These are phyloP conservation scores for Alectura lathami DNA, from an alignment of 2,113 vertebrate species.

Conservation along the genomic window DNA sequence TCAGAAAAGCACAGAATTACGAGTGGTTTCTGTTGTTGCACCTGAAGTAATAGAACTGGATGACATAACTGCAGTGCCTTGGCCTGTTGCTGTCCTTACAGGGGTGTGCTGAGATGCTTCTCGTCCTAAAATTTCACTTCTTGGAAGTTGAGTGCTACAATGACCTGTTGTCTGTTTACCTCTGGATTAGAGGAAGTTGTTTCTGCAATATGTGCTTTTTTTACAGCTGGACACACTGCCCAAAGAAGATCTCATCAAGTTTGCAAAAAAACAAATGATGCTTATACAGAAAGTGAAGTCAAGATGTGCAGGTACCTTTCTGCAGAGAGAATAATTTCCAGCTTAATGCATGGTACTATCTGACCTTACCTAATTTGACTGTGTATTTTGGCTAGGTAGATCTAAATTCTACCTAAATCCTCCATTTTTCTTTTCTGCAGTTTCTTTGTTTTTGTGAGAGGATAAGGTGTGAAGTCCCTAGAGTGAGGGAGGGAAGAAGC, in stretches of 20 bases:
- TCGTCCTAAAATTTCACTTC: background rate
- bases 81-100: background rate
- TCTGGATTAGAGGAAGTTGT: background rate
- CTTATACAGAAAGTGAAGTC: conserved; percentile 90
- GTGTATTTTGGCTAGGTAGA: background rate
- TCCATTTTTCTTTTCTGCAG: background rate
- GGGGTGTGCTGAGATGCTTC: background rate
- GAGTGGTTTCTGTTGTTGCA: background rate
- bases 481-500: background rate
- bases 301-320: conserved; percentile 85
- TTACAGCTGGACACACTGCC: conserved; percentile 91
- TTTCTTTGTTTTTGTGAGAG: background rate
- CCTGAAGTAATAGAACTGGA: background rate
- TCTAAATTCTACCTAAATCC: background rate
- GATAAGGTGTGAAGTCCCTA: background rate
- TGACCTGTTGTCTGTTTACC: background rate
- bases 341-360: background rate
- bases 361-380: background rate
- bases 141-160: background rate
- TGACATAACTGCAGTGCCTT: background rate
- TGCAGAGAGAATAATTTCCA: background rate
- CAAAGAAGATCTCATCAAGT: conserved; percentile 97
- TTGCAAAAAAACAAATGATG: conserved; percentile 94
- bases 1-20: background rate
- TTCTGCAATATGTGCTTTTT: background rate